Percentiles rank a stretch among this genome's conserved stretches.
Evolutionary conservation across 2,113 vertebrate genomes (phyloP).

Genomic region (Anas platyrhynchos): DNA sequence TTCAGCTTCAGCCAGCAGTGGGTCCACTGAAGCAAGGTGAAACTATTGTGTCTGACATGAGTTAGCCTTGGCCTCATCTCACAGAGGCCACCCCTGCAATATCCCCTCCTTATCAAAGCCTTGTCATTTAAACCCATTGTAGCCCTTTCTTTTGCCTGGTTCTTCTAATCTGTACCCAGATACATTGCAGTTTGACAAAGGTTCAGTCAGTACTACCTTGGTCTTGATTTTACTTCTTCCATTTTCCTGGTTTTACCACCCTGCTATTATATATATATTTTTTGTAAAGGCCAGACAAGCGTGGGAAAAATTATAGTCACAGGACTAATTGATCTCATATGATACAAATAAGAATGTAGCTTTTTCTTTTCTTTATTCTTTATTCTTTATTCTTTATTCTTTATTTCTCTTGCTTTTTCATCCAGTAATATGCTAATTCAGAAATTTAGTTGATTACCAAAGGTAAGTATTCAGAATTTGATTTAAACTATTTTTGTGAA

Average conservation of each 20-base stretch:
- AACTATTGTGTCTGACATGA: neutral
- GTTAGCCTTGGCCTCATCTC: neutral
- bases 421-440: neutral
- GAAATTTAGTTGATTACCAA: neutral
- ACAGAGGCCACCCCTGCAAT: neutral
- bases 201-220: neutral
- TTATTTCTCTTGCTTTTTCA: neutral
- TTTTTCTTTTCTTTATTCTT: neutral
- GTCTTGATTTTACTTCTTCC: neutral
- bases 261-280: neutral
- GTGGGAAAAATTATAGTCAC: neutral
- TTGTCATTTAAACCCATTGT: rapidly evolving
- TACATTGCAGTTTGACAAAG: neutral
- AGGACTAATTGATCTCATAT: neutral
- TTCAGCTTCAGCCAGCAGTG: neutral
- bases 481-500: neutral
- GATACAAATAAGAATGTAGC: neutral
- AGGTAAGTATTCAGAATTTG: neutral
- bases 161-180: neutral
- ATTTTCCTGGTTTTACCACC: neutral
- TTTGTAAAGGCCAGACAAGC: neutral
- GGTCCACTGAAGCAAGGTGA: neutral
- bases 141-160: neutral
- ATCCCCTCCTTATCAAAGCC: neutral
- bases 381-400: neutral